Base-by-base conservation (phyloP, 2,888 invertebrate genomes). In the Ochropacha duplaris region DNA sequence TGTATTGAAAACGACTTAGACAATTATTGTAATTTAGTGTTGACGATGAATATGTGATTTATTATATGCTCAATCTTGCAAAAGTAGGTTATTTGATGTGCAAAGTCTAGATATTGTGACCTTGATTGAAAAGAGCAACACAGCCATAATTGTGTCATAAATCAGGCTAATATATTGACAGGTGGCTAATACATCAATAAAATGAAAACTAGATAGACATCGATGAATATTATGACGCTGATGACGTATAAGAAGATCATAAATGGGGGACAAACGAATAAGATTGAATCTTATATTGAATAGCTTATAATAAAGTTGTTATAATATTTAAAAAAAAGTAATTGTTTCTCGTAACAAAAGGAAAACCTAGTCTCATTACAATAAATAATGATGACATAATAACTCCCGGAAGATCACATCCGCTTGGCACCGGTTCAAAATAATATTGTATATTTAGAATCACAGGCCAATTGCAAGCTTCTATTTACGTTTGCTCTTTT, bases 361-460 rank as follows among this genome's bases (percentile, higher is more conserved):
- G 22, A 26, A 54, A 58, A 57, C 31, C 31, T 50, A 55, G 58
- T 58, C 31, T 31, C 59, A 64, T 55, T 55, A 63, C 62, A 66
- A 65, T 61, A 60, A 72, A 57, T 61, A 58, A 69, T 69, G 71
- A 76, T 89, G 88, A 88, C 84, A 88, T 86, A 87, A 88, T 81
- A 78, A 66, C 65, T 74, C 74, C 87, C 90, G 90, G 90, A 90
- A 89, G 81, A 86, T 79, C 76, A 78, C 84, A 89, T 92, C 92
- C 92, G 90, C 76, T 89, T 90, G 92, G 90, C 90, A 72, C 66
- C 67, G 68, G 63, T 71, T 84, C 90, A 89, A 81, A 75, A 69
- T 65, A 69, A 71, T 71, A 72, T 60, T 64, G 66, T 79, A 78
- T 75, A 82, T 80, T 79, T 81, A 82, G 79, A 80, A 65, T 66